phyloP scores from a whole-genome alignment of 2,113 vertebrate species.

The Aleadryas rufinucha region DNA sequence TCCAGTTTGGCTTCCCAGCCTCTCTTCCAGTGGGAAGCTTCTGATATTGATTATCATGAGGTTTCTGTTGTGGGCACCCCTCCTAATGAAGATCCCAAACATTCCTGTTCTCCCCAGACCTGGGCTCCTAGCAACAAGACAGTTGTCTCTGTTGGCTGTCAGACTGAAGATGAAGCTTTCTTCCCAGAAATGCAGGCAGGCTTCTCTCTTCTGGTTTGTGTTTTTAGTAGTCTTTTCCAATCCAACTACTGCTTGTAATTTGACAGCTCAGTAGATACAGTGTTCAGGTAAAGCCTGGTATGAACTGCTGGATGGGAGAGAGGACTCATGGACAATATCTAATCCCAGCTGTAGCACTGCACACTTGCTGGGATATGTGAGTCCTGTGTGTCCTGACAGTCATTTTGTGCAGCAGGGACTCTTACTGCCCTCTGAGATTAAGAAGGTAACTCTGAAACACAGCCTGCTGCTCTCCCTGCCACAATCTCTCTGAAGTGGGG shows the following conservation, averaged over 20 bases:
- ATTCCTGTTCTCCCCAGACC: background rate
- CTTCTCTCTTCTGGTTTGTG: background rate
- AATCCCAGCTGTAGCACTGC: background rate
- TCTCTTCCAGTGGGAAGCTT: slow-evolving; percentile 43
- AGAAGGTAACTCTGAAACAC: background rate
- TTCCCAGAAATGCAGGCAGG: slow-evolving; percentile 85
- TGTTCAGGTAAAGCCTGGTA: background rate
- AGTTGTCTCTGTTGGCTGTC: slow-evolving; percentile 88
- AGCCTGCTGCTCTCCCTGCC: background rate
- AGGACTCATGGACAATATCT: background rate
- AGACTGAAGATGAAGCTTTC: slow-evolving; percentile 86
- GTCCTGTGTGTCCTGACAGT: background rate
- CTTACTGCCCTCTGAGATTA: background rate
- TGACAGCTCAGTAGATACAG: background rate
- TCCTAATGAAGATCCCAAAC: background rate
- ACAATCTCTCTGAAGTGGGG: background rate
- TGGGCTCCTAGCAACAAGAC: slow-evolving; percentile 56
- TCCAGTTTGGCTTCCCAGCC: slow-evolving; percentile 44
- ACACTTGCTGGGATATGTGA: background rate
- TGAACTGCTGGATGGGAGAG: background rate
- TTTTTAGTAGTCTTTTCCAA: background rate
- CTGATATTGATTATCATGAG: slow-evolving; percentile 45
- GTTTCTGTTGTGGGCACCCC: slow-evolving; percentile 21
- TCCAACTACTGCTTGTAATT: background rate
- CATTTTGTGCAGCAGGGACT: background rate